Percentiles rank a stretch among this genome's conserved stretches.
These are phyloP conservation scores for Mimachlamys varia DNA, from an alignment of 2,888 invertebrate species.

Conservation along the genomic window DNA sequence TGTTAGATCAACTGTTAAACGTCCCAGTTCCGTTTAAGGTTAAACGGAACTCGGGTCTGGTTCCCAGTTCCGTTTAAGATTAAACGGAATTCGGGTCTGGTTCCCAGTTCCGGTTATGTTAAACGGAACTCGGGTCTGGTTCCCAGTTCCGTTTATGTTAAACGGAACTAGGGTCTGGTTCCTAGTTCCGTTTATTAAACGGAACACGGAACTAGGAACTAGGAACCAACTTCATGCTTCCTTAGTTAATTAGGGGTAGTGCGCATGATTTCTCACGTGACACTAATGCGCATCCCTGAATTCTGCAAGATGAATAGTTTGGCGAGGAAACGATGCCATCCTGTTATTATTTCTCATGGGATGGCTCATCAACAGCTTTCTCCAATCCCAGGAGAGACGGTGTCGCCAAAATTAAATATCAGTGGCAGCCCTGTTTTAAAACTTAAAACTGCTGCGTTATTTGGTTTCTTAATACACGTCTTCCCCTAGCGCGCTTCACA, in stretches of 20 bases:
- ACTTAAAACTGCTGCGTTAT: not conserved
- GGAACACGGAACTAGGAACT: no score
- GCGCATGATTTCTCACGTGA: conserved; percentile 31
- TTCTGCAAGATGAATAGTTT: conserved; percentile 9
- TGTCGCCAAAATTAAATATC: conserved; percentile 21
- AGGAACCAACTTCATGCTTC: no score
- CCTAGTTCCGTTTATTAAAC: no score
- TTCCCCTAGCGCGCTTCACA: not conserved
- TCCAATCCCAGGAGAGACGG: not conserved
- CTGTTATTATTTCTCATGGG: conserved; percentile 15
- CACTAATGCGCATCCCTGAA: not conserved
- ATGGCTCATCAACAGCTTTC: not conserved
- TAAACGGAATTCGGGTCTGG: no score
- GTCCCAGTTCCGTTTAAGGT: no score
- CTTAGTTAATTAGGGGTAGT: conserved; percentile 25
- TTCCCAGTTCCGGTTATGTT: no score
- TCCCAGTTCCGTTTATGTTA: no score
- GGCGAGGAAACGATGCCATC: not conserved
- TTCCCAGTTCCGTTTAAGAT: no score
- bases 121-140: no score
- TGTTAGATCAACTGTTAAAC: no score
- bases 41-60: no score
- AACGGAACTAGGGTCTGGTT: no score
- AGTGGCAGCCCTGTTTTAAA: not conserved
- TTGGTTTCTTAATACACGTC: not conserved